Base-by-base conservation (phyloP, 2,113 vertebrate species). In the Empidonax traillii region DNA sequence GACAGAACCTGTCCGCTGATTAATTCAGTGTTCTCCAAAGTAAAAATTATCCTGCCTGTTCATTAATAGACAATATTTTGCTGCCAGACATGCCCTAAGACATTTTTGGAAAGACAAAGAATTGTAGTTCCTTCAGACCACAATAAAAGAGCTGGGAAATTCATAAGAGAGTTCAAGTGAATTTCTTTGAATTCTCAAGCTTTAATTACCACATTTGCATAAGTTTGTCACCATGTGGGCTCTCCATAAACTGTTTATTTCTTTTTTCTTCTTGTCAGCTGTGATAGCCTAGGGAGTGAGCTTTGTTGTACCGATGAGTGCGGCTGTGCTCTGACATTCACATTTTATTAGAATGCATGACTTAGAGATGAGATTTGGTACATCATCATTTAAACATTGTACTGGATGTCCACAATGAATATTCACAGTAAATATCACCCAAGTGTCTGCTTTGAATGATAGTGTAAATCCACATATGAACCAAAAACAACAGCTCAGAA, bases 171-270 rank as follows among this genome's bases (percentile, higher is more conserved):
- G 24, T 93, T 97, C 85, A 95, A 91, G 33, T 75, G 74, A 97
- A 90, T 96, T 56, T 85, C n/a, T 95, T 95, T 95, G 66, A 85
- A 95, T 96, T 96, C 35, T 65, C 37, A 91, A 90, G 44, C 10
- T 51, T 85, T 96, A 97, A 96, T 97, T 97, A 96, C 68, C 94
- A 55, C 14, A 96, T 97, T 96, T 97, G 59, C 89, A 95, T 97
- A 94, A 94, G 49, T 87, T 85, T 93, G 17, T 35, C 76, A 27
- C 43, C 47, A n/a, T 76, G 53, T 73, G 44, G 22, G 12, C 31
- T 87, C 78, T 59, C 21, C 31, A 23, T 66, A 85, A 63, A n/a
- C 7, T 74, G 39, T 22, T 27, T 87, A 33, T 93, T 44, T 24
- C 51, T 96, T 95, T 92, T 83, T 63, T 35, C 27, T 37, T 24